These are phyloP conservation scores for Chiridota heheva DNA, from an alignment of 35 echinoderm and acorn worm genomes.

Conservation along the genomic window DNA sequence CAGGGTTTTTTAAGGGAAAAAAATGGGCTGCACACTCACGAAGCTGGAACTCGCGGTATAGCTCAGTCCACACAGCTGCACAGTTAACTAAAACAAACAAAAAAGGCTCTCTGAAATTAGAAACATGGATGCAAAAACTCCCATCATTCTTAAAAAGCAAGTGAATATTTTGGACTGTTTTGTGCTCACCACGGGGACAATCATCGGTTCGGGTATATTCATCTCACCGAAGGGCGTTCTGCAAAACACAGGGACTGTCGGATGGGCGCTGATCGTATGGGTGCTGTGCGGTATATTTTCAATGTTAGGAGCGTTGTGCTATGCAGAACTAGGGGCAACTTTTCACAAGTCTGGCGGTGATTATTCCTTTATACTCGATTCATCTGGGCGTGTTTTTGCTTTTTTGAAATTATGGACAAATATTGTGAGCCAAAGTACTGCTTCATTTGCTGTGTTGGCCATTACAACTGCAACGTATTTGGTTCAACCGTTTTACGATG, in stretches of 20 bases:
- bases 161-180: conserved; percentile 62
- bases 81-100: no score
- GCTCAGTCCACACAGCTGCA: no score
- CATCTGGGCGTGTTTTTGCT: conserved; percentile 57
- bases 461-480: conserved; percentile 80
- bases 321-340: conserved; percentile 76
- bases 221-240: conserved; percentile 87
- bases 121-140: no score
- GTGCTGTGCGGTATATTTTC: conserved; percentile 65
- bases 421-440: conserved; percentile 59
- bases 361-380: conserved; percentile 70
- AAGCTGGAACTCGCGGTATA: no score
- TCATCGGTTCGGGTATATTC: conserved; percentile 89
- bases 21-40: no score
- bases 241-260: conserved; percentile 59
- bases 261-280: conserved; percentile 80
- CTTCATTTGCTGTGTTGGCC: conserved; percentile 56
- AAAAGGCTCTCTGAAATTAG: no score
- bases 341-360: conserved; percentile 86
- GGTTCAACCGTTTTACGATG: conserved; percentile 25
- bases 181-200: conserved; percentile 57
- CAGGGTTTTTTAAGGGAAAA: no score
- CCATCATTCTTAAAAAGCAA: conserved; percentile 51
- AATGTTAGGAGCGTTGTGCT: conserved; percentile 74
- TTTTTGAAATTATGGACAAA: conserved; percentile 81